Percentiles rank a stretch among this genome's conserved stretches.
phyloP scores from a whole-genome alignment of 2,797 vertebrate species.

The Molothrus aeneus region DNA sequence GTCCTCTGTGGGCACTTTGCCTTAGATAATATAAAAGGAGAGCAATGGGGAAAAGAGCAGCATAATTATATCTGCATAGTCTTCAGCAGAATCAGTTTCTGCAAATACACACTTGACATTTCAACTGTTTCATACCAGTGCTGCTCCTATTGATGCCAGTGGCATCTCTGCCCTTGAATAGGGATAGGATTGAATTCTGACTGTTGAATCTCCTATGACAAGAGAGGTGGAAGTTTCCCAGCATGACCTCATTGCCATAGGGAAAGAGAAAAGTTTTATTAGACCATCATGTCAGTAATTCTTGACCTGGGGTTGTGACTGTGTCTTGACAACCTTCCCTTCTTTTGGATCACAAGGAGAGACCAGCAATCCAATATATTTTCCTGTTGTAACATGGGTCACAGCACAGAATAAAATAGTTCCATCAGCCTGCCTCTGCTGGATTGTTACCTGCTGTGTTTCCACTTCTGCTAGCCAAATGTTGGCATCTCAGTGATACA shows the following conservation, averaged over 20 bases:
- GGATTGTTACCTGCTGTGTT: slow-evolving; percentile 10
- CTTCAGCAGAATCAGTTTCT: slow-evolving; percentile 38
- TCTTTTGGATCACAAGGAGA: neutral
- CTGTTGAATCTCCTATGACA: neutral
- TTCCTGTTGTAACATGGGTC: neutral
- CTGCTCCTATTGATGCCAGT: slow-evolving; percentile 22
- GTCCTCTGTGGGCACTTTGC: slow-evolving; percentile 61
- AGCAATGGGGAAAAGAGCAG: slow-evolving; percentile 23
- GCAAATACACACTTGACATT: slow-evolving; percentile 56
- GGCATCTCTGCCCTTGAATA: slow-evolving; percentile 41
- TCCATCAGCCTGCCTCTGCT: neutral
- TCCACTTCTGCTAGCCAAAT: slow-evolving; percentile 3
- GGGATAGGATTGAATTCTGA: slow-evolving; percentile 18
- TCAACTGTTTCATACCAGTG: slow-evolving; percentile 35
- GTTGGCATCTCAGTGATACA: neutral
- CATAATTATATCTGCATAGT: slow-evolving; percentile 43
- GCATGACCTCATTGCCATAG: neutral
- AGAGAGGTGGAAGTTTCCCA: slow-evolving; percentile 37
- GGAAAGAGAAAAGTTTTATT: slow-evolving; percentile 24
- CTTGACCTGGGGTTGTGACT: neutral
- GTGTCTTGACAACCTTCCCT: neutral
- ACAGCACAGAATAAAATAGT: neutral
- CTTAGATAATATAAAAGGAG: slow-evolving; percentile 46
- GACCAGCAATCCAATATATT: neutral
- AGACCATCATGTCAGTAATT: neutral